Evolutionary conservation across 2,888 invertebrate genomes (phyloP).

Genomic region (Sphaeridia pumilis): DNA sequence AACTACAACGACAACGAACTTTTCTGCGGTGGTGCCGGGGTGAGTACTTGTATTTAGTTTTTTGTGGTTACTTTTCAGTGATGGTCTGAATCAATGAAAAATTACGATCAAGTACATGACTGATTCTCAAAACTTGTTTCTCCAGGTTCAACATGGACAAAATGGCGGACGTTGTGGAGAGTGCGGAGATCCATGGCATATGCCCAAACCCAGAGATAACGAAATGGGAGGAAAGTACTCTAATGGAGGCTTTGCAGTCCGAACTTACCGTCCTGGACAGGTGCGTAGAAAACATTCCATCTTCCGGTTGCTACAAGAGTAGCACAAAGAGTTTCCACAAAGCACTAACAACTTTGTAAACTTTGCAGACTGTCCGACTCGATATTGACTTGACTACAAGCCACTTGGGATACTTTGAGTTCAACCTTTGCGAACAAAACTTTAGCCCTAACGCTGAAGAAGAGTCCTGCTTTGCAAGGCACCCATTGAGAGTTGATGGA

Average conservation of each 20-base stretch:
- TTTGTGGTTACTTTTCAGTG: not conserved
- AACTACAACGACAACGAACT: constrained; percentile 26
- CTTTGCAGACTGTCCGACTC: not conserved
- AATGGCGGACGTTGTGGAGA: constrained; percentile 66
- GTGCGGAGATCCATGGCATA: constrained; percentile 74
- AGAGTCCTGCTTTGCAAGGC: constrained; percentile 10
- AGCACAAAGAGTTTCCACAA: not conserved
- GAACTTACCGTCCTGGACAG: constrained; percentile 72
- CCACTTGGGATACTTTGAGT: constrained; percentile 18
- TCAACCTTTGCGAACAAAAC: constrained; percentile 22
- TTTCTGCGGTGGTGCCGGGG: constrained; percentile 21
- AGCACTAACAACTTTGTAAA: not conserved
- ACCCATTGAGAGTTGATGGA: constrained; percentile 8
- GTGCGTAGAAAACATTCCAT: constrained; percentile 43
- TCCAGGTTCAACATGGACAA: constrained; percentile 11
- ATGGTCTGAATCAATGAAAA: no score
- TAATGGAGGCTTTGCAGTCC: constrained; percentile 69
- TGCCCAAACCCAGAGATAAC: constrained; percentile 54
- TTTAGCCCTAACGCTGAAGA: constrained; percentile 3
- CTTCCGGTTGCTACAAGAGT: not conserved
- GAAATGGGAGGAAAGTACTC: constrained; percentile 70
- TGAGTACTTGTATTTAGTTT: constrained; percentile 4
- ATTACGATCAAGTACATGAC: not conserved
- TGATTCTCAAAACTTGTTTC: not conserved
- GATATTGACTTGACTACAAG: constrained; percentile 13